Base-by-base conservation (phyloP, 2,888 invertebrate species). In the Folsomia manolachei region DNA sequence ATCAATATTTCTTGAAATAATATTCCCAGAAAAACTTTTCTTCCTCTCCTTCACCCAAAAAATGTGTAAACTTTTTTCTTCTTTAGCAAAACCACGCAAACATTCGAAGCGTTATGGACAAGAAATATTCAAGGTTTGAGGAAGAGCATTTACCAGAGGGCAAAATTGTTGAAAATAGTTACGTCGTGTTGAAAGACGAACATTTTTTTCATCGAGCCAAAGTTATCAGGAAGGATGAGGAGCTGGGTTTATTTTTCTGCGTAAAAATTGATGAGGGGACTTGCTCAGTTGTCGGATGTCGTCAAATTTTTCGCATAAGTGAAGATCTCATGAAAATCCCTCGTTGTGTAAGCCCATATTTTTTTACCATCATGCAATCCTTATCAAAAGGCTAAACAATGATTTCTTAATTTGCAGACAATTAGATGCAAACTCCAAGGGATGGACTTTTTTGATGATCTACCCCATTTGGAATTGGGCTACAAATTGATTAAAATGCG, bases 351-450 rank as follows among this genome's bases (percentile, higher is more conserved):
- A 39, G 65, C 23, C 23, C 27, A 18, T 26, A 63, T 24, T 63
- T 4, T 63, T 2, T 63, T 23, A 63, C 2, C 7, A 63, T 23
- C 24, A n/a, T 9, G 2, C 63, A 63, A 63, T 7, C 23, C 25
- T 25, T 2, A 23, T 25, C 19, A 7, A 11, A n/a, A n/a, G n/a
- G n/a, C n/a, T n/a, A n/a, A n/a, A n/a, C n/a, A n/a, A n/a, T 60
- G n/a, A 60, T 60, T 21, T 60, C 19, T 63, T 25, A 63, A 23
- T 18, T 63, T 27, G 7, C 18, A 67, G 67, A 18, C 60, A 18
- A 23, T 67, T 21, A 67, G 56, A 24, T 67, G 67, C 27, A 23
- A 26, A 25, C 26, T 67, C n/a, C 21, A 56, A 18, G 67, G 67
- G 18, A 2, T 56, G 24, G 26, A 67, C 1, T 14, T 67, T 25